These are phyloP conservation scores for Spongilla lacustris DNA, from an alignment of 37 sponge, comb jelly and placozoan species.

Conservation along the genomic window DNA sequence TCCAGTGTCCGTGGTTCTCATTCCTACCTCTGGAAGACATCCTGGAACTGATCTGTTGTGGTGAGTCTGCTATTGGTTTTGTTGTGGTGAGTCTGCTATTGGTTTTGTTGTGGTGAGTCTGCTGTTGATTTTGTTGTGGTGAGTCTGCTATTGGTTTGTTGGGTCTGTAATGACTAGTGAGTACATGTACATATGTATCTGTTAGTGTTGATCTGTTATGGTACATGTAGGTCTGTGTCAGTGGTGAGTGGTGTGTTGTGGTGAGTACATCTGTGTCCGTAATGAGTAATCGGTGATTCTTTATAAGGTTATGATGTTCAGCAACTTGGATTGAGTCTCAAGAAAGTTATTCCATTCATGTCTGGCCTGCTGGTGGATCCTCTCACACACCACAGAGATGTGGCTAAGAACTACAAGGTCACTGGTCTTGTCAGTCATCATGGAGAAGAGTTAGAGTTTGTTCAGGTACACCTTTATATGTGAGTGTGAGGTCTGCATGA, in stretches of 20 bases:
- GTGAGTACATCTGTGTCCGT: too few species aligned
- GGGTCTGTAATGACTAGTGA: too few species aligned
- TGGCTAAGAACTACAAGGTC: not conserved
- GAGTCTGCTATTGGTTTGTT: too few species aligned
- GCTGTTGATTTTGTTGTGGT: constrained; percentile 61
- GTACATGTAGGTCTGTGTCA: too few species aligned
- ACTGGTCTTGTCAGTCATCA: constrained; percentile 33
- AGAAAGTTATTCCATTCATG: too few species aligned
- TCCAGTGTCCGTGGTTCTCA: constrained; percentile 74
- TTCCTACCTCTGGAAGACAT: constrained; percentile 83
- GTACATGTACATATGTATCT: too few species aligned
- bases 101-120: constrained; percentile 63
- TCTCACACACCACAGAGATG: too few species aligned
- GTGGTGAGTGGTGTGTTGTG: too few species aligned
- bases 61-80: constrained; percentile 39
- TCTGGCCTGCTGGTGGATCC: constrained; percentile 13
- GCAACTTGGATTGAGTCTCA: not conserved
- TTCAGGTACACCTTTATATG: constrained; percentile 42
- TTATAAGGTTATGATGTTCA: constrained; percentile 31
- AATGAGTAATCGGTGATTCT: too few species aligned
- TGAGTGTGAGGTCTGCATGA: too few species aligned
- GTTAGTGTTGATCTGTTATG: too few species aligned
- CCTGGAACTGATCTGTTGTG: constrained; percentile 68
- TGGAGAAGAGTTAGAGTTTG: constrained; percentile 46
- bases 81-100: constrained; percentile 48